A percentile compares a stretch with the other conserved stretches of the same genome.
Evolutionary conservation across 2,888 invertebrate genomes (phyloP).

Genomic region (Achlya flavicornis): DNA sequence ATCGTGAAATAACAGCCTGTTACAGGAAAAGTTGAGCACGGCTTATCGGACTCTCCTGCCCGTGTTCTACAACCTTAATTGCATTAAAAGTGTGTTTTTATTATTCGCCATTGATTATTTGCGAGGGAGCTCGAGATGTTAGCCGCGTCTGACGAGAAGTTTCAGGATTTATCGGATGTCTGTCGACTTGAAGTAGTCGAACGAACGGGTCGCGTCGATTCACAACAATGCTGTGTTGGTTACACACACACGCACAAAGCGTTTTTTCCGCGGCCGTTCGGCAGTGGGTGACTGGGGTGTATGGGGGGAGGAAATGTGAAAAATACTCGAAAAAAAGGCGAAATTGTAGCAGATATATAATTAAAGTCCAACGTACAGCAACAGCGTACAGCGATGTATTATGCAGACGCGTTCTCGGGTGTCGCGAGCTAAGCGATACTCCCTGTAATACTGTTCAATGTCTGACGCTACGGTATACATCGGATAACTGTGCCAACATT

Average conservation of each 20-base stretch:
- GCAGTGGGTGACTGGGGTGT: slow-evolving; percentile 64
- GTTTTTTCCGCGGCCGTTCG: slow-evolving; percentile 76
- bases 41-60: slow-evolving; percentile 73
- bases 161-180: slow-evolving; percentile 2
- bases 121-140: slow-evolving; percentile 24
- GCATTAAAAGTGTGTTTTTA: slow-evolving; percentile 68
- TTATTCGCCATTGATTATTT: slow-evolving; percentile 52
- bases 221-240: slow-evolving; percentile 37
- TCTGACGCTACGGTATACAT: slow-evolving; percentile 13
- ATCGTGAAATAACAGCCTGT: slow-evolving; percentile 83
- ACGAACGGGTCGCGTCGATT: slow-evolving; percentile 15
- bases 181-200: neutral
- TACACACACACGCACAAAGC: slow-evolving; percentile 61
- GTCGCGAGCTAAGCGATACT: slow-evolving; percentile 57
- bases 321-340: slow-evolving; percentile 84
- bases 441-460: slow-evolving; percentile 31
- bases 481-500: neutral
- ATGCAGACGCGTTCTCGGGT: slow-evolving; percentile 74
- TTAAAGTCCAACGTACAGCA: slow-evolving; percentile 81
- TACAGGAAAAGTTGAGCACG: slow-evolving; percentile 82
- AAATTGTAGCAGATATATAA: slow-evolving; percentile 85
- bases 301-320: slow-evolving; percentile 80
- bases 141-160: slow-evolving; percentile 13
- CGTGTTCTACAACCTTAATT: slow-evolving; percentile 76
- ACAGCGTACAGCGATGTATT: slow-evolving; percentile 78